Percentiles rank a stretch among this genome's conserved stretches.
Evolutionary conservation across 2,113 vertebrate species (phyloP).

Genomic region (Plecotus auritus): DNA sequence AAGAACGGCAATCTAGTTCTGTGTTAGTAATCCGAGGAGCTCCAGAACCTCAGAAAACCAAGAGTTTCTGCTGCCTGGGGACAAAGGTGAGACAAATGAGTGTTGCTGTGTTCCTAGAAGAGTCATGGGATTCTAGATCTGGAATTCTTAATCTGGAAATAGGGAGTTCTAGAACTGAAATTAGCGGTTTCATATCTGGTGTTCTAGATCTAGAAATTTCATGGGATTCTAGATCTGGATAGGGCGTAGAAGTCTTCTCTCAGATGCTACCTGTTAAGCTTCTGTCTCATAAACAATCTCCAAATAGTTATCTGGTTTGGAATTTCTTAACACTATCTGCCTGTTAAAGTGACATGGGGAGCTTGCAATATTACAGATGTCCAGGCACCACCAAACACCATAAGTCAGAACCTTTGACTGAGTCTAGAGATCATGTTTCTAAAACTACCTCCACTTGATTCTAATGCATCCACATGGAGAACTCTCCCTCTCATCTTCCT

Average conservation of each 20-base stretch:
- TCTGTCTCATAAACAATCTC: not conserved
- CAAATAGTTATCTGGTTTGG: not conserved
- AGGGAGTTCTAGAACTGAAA: not conserved
- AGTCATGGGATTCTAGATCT: not conserved
- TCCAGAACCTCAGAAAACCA: not conserved
- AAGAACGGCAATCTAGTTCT: not conserved
- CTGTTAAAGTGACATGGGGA: not conserved
- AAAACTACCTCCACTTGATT: not conserved
- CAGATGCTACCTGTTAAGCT: not conserved
- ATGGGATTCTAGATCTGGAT: not conserved
- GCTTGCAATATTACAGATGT: not conserved
- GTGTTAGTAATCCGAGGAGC: not conserved
- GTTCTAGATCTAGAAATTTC: not conserved
- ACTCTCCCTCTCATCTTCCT: not conserved
- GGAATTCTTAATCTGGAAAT: not conserved
- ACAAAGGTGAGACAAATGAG: not conserved
- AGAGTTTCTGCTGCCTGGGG: not conserved
- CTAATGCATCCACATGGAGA: not conserved
- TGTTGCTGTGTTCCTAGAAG: not conserved
- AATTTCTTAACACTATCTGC: not conserved
- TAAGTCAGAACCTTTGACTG: not conserved
- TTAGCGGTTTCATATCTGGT: too few relatives aligned
- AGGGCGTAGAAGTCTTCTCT: not conserved
- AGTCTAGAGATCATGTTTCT: not conserved
- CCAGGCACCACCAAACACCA: not conserved